These are phyloP conservation scores for Leptinotarsa haldemani DNA, from an alignment of 2,888 invertebrate species.

Conservation along the genomic window DNA sequence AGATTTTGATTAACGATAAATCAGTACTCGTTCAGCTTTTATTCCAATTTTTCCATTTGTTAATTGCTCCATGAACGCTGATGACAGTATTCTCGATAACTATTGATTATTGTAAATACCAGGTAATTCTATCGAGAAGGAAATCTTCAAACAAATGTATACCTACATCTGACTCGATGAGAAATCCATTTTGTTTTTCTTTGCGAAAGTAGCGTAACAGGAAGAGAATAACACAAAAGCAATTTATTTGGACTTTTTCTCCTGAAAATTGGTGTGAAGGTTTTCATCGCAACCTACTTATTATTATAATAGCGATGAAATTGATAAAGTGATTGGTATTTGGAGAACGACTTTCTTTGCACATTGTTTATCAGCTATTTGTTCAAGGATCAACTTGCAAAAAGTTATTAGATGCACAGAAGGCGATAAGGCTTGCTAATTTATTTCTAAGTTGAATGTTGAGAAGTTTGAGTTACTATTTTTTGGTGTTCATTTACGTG, in stretches of 20 bases:
- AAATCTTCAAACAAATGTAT: constrained; percentile 7
- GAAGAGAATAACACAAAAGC: constrained; percentile 32
- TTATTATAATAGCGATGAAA: constrained; percentile 31
- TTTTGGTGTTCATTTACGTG: too few relatives aligned
- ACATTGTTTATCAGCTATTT: neutral
- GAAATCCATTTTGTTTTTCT: constrained; percentile 31
- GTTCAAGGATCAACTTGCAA: neutral
- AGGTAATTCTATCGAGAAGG: constrained; percentile 22
- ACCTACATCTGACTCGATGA: constrained; percentile 16
- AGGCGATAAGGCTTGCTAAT: neutral
- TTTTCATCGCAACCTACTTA: constrained; percentile 31
- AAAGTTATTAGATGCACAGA: neutral
- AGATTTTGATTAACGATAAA: constrained; percentile 29
- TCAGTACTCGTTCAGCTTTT: constrained; percentile 27
- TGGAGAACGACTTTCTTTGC: constrained; percentile 13
- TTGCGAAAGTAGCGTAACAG: constrained; percentile 27
- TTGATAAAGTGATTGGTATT: constrained; percentile 31
- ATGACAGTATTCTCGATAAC: constrained; percentile 39
- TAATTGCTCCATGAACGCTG: constrained; percentile 24
- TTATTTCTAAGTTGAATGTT: neutral
- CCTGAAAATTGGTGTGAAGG: constrained; percentile 34
- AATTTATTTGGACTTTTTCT: constrained; percentile 32
- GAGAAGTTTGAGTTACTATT: neutral
- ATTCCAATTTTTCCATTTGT: neutral
- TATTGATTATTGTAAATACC: constrained; percentile 36